Percentiles rank a stretch among this genome's conserved stretches.
Evolutionary conservation across 2,797 vertebrate genomes (phyloP).

Genomic region (Alosa sapidissima): DNA sequence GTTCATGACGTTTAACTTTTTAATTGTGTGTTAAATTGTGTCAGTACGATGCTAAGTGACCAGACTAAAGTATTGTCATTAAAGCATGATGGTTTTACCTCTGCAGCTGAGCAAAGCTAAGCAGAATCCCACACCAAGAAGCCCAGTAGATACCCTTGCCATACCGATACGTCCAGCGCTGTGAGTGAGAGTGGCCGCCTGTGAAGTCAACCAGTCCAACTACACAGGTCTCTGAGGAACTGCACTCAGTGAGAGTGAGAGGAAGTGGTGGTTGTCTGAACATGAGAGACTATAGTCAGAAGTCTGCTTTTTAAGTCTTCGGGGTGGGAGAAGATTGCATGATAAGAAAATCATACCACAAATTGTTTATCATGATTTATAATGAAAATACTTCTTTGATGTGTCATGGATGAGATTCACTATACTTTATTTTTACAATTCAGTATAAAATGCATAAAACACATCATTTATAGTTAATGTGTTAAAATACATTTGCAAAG

Average conservation of each 20-base stretch:
- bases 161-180: not conserved
- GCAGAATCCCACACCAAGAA: not conserved
- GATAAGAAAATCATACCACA: too few species aligned
- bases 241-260: not conserved
- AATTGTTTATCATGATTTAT: too few species aligned
- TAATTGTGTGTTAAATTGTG: not conserved
- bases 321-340: too few species aligned
- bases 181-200: not conserved
- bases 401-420: too few species aligned
- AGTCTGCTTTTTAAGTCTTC: too few species aligned
- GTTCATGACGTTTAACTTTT: not conserved
- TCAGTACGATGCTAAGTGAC: not conserved
- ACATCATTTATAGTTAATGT: too few species aligned
- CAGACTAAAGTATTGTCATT: not conserved
- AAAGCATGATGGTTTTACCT: not conserved
- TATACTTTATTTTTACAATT: too few species aligned
- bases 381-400: too few species aligned
- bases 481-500: too few species aligned
- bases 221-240: not conserved
- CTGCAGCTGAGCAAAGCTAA: not conserved
- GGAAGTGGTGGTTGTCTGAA: not conserved
- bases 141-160: not conserved
- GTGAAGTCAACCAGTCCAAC: not conserved
- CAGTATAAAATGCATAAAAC: too few species aligned
- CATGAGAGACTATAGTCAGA: too few species aligned